Percentiles rank a stretch among this genome's conserved stretches.
phyloP scores from a whole-genome alignment of 2,113 vertebrate genomes.

The Saccopteryx leptura region DNA sequence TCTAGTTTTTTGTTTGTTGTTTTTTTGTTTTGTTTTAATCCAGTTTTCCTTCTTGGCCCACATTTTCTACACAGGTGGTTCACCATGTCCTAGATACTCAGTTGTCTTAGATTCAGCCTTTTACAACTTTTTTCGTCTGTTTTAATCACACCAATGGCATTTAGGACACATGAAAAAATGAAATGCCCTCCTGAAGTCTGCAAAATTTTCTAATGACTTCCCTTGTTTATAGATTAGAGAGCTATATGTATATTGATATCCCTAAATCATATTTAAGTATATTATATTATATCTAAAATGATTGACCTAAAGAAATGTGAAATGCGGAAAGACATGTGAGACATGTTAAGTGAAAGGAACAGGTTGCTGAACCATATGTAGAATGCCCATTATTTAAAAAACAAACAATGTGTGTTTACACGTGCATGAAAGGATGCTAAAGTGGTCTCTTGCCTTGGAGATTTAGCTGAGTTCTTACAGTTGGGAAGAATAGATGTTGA shows the following conservation, averaged over 20 bases:
- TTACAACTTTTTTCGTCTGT: neutral
- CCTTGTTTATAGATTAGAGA: constrained; percentile 3
- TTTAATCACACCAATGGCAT: constrained; percentile 56
- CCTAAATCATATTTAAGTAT: neutral
- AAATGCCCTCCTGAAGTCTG: constrained; percentile 20
- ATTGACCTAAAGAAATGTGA: constrained; percentile 27
- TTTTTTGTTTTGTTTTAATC: no score
- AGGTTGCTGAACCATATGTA: constrained; percentile 64
- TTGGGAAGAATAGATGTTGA: constrained; percentile 2
- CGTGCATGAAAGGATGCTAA: constrained; percentile 15
- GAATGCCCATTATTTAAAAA: constrained; percentile 43
- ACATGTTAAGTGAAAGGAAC: constrained; percentile 51
- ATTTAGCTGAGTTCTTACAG: constrained; percentile 1
- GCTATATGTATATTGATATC: neutral
- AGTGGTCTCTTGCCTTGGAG: neutral
- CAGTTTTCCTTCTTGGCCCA: neutral
- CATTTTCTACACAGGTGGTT: constrained; percentile 7
- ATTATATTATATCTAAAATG: neutral
- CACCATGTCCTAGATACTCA: neutral
- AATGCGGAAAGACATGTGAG: neutral
- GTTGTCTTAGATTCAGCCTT: neutral
- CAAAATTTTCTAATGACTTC: constrained; percentile 10
- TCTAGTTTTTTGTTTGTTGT: neutral
- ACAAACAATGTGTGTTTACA: constrained; percentile 50
- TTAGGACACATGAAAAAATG: constrained; percentile 55